phyloP scores from a whole-genome alignment of 2,888 invertebrate species.

The Coremacera marginata region DNA sequence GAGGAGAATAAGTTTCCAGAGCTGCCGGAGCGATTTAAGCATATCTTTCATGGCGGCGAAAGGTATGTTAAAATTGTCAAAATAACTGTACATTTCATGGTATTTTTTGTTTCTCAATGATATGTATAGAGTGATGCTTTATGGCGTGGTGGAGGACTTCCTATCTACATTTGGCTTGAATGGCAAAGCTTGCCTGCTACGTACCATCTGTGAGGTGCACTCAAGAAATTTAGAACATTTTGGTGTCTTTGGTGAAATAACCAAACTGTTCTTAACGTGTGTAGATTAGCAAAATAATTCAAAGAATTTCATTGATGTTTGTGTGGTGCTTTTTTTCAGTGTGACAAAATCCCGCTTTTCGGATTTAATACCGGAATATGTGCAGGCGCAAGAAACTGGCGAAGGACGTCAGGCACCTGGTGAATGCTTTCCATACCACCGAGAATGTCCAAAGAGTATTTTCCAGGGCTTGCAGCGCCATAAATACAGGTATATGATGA shows the following conservation, averaged over 20 bases:
- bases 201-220: conserved; percentile 89
- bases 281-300: conserved; percentile 57
- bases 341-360: conserved; percentile 87
- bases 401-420: conserved; percentile 75
- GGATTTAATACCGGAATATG: conserved; percentile 80
- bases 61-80: conserved; percentile 53
- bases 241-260: conserved; percentile 85
- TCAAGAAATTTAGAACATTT: conserved; percentile 82
- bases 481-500: conserved; percentile 59
- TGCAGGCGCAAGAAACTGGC: conserved; percentile 83
- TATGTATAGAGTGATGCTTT: conserved; percentile 77
- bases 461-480: conserved; percentile 70
- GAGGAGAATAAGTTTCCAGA: conserved; percentile 59
- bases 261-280: conserved; percentile 87
- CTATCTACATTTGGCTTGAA: conserved; percentile 84
- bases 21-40: conserved; percentile 68
- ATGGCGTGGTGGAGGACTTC: conserved; percentile 83
- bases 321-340: conserved; percentile 71
- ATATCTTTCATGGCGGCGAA: conserved; percentile 84
- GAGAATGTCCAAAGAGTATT: conserved; percentile 84
- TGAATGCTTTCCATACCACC: conserved; percentile 89
- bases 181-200: conserved; percentile 83
- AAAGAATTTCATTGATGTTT: background rate
- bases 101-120: conserved; percentile 14
- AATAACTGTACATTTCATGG: background rate